Base-by-base conservation (phyloP, 1,140 invertebrate genomes). In the Dolichoris vasculosae region DNA sequence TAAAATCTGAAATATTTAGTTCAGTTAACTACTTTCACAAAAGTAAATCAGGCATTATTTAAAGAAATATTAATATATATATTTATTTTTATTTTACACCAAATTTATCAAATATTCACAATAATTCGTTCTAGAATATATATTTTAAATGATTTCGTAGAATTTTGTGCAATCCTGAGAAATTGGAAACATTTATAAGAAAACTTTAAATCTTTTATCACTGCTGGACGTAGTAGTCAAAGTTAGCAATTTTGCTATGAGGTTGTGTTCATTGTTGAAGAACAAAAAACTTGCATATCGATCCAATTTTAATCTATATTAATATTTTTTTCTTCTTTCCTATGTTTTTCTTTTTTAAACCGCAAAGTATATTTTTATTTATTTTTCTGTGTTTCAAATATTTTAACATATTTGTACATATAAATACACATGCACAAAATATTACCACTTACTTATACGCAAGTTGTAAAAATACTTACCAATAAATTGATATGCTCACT, bases 231-330 rank as follows among this genome's bases (percentile, higher is more conserved):
- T 32, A 30, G 13, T n/a, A 55, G 51, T 75, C 69, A 32, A 69
- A 35, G 23, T 23, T 32, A 26, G 35, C 79, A 76, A 59, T 71
- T 51, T 77, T 43, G 30, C 38, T 55, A 32, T 32, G 48, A 1
- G 15, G 20, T 17, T 81, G n/a, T 8, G 35, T 67, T 43, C 8
- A 38, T 81, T 46, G 59, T 43, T 43, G 59, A 30, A 32, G 55
- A 69, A 26, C 46, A 35, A 35, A 46, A 35, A 73, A 46, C 69
- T 46, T 51, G 75, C 80, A 86, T 83, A 83, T 80, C 69, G 75
- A 82, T 64, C 86, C 77, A 78, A 85, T 83, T 69, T 85, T 78
- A 79, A 84, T 83, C 75, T 87, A 46, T 82, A 85, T 51, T 83
- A 75, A 80, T 76, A 84, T 35, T 69, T 69, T 17, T 64, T 59